Percentiles rank a stretch among this genome's conserved stretches.
phyloP scores from a whole-genome alignment of 2,888 invertebrate genomes.

The Cephonodes hylas region DNA sequence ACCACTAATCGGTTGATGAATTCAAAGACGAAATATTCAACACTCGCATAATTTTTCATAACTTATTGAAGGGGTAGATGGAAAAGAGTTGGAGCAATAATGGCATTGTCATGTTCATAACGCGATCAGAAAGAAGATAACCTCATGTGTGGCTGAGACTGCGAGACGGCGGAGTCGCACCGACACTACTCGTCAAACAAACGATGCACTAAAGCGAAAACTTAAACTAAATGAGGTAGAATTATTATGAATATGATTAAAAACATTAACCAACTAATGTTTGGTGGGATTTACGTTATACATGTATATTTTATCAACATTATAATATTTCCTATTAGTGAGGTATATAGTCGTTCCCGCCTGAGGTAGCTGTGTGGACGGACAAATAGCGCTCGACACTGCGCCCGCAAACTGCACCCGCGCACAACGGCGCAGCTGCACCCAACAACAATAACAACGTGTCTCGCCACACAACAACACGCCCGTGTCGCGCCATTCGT shows the following conservation, averaged over 20 bases:
- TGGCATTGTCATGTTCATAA: neutral
- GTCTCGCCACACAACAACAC: slow-evolving; percentile 1
- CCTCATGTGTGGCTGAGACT: neutral
- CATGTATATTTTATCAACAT: slow-evolving; percentile 65
- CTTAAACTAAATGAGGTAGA: slow-evolving; percentile 76
- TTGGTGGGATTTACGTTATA: slow-evolving; percentile 76
- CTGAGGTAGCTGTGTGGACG: slow-evolving; percentile 63
- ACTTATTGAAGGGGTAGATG: neutral
- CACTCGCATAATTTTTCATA: neutral
- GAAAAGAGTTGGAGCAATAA: neutral
- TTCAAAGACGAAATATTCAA: neutral
- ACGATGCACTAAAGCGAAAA: slow-evolving; percentile 33
- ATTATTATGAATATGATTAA: slow-evolving; percentile 69
- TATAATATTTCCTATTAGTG: slow-evolving; percentile 73
- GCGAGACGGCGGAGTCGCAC: neutral
- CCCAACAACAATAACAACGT: neutral
- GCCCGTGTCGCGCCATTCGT: neutral
- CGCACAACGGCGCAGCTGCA: neutral
- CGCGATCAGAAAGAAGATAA: neutral
- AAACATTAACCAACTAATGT: slow-evolving; percentile 63
- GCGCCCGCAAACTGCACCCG: too few species aligned
- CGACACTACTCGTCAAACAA: slow-evolving; percentile 16
- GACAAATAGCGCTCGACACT: slow-evolving; percentile 15
- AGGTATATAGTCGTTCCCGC: slow-evolving; percentile 69
- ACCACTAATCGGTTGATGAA: neutral